These are phyloP conservation scores for Aphrophora alni DNA, from an alignment of 2,888 invertebrate species.

Conservation along the genomic window DNA sequence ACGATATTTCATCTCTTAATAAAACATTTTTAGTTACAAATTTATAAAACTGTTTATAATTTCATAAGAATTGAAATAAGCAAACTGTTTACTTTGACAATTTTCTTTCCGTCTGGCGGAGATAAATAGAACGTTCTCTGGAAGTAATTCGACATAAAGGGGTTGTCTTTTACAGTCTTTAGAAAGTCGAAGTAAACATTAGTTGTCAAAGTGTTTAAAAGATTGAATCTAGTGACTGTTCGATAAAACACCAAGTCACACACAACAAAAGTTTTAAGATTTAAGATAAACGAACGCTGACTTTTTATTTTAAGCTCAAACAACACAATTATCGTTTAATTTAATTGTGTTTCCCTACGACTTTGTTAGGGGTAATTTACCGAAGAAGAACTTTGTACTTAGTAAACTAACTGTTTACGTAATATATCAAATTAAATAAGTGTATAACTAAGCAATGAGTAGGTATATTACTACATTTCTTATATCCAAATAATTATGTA, in stretches of 20 bases:
- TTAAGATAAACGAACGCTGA: neutral
- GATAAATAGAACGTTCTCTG: neutral
- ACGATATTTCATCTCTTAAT: too few species aligned
- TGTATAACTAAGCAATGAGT: too few species aligned
- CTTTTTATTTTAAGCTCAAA: neutral
- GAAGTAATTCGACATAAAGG: neutral
- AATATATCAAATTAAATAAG: too few species aligned
- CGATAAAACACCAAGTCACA: neutral
- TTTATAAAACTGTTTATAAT: too few species aligned
- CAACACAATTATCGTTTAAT: neutral
- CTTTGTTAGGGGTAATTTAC: neutral
- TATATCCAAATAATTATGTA: too few species aligned
- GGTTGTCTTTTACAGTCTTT: neutral
- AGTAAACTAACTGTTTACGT: too few species aligned
- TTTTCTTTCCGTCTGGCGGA: neutral
- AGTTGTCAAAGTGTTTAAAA: conserved; percentile 6
- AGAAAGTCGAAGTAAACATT: conserved; percentile 1
- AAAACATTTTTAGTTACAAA: too few species aligned
- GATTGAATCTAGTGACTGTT: neutral
- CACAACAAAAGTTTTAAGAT: neutral
- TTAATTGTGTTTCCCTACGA: neutral
- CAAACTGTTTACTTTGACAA: neutral
- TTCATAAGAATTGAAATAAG: neutral
- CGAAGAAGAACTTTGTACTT: too few species aligned
- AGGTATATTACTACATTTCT: too few species aligned